Evolutionary conservation across 92 coral and sea anemone species (phyloP), one percentile per base, ranked within the genome.

Genomic region (Palythoa caribaeorum): DNA sequence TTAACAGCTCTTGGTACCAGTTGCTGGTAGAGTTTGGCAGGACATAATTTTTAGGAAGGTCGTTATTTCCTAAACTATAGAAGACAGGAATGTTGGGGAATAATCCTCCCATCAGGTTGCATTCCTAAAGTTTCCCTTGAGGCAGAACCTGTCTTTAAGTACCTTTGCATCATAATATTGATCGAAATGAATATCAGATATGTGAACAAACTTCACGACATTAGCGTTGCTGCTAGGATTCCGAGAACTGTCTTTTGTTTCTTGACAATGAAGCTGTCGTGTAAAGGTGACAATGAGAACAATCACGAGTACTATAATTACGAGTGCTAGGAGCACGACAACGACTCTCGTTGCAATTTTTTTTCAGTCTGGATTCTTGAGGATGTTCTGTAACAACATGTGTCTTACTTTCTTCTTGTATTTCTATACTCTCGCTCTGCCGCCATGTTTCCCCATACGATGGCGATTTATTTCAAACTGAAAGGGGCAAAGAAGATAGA

Each of bases 61-160:
- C 99, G 86, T 95, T 96, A 76, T 96, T 96, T 16, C 99, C 99
- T 89, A 96, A 68, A 39, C 88, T 9, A 1, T 96, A 98, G 85
- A 96, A 96, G 51, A 93, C 87, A 16, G 99, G 99, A 71, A 91
- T 92, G 7, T 88, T 66, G 14, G 98, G 85, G 90, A 96, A 96
- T 21, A 73, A 85, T 74, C 50, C 55, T 19, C 68, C 65, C 5
- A 90, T 78, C 47, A 95, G 20, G 88, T 89, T 44, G 96, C 94
- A 80, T 75, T 89, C 14, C 77, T 83, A 53, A 28, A 83, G 35
- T 90, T 87, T 37, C 92, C 77, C 20, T 17, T 87, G 73, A 98
- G 91, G 73, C 99, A 96, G 68, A 83, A 92, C 47, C 71, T 77
- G 14, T 81, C 84, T 5, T 84, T 48, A 28, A 83, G 74, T 9